Percentiles rank a stretch among this genome's conserved stretches.
Conservation (phyloP, 2,888 invertebrate genomes). For the Pseudococcus jackbeardsleyi region DNA sequence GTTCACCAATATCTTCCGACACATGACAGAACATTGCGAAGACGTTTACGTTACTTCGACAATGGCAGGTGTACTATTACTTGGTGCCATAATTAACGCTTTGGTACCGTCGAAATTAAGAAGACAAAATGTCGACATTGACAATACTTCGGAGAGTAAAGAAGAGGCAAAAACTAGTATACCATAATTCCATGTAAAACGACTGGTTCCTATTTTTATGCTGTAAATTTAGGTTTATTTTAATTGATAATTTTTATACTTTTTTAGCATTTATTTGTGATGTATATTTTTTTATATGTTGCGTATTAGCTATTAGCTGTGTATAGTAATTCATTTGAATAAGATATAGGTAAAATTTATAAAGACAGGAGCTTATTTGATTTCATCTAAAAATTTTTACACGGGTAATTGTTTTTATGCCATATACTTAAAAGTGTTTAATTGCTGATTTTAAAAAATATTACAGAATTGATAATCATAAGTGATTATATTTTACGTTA, state of each 20-base stretch:
- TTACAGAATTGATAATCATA: no score
- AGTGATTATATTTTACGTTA: no score
- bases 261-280: not conserved
- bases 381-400: no score
- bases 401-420: no score
- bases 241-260: not conserved
- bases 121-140: slow-evolving; percentile 47
- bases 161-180: slow-evolving; percentile 19
- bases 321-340: not conserved
- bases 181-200: not conserved
- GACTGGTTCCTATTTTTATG: slow-evolving; percentile 47
- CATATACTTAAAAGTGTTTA: no score
- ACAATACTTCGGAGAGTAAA: not conserved
- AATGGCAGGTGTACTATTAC: slow-evolving; percentile 80
- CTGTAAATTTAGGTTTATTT: not conserved
- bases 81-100: slow-evolving; percentile 86
- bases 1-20: slow-evolving; percentile 66
- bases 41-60: slow-evolving; percentile 86
- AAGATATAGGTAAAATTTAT: not conserved
- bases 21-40: slow-evolving; percentile 74
- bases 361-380: no score
- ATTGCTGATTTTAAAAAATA: no score
- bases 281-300: not conserved
- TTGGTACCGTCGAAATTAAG: slow-evolving; percentile 79
- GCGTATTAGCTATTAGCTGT: not conserved